Conservation (phyloP, 2,797 vertebrate species). For the Taeniopygia guttata region DNA sequence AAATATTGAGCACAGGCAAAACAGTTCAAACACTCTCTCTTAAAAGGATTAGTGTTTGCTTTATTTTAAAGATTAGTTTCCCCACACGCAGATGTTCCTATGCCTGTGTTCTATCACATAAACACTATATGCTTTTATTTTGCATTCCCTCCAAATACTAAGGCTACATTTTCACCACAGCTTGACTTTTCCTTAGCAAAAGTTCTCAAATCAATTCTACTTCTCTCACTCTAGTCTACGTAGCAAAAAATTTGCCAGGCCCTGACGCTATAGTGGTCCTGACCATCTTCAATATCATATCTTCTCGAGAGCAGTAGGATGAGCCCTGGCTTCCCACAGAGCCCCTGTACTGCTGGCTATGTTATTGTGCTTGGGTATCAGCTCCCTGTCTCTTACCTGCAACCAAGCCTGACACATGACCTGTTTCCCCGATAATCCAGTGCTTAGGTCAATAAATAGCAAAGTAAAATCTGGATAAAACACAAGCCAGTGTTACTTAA, state of each 20-base stretch:
- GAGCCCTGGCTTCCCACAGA: background rate
- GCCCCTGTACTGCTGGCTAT: background rate
- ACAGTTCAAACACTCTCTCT: background rate
- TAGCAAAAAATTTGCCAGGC: background rate
- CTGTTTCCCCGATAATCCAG: background rate
- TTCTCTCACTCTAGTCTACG: background rate
- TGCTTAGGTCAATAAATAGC: background rate
- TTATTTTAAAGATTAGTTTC: background rate
- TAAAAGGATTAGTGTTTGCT: background rate
- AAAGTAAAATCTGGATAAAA: background rate
- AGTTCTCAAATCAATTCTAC: background rate
- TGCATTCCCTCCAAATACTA: accelerated
- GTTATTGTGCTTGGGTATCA: background rate
- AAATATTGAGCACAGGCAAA: background rate
- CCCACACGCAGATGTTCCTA: background rate
- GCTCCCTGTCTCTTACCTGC: background rate
- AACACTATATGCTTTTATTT: background rate
- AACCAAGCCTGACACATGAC: background rate
- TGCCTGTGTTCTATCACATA: background rate
- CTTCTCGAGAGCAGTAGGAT: background rate
- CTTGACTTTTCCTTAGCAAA: background rate
- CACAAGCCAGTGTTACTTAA: background rate
- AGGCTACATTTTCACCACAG: background rate
- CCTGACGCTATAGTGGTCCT: background rate
- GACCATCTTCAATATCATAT: background rate